Conservation (phyloP, 2,797 vertebrate genomes). For the Argyrosomus regius region DNA sequence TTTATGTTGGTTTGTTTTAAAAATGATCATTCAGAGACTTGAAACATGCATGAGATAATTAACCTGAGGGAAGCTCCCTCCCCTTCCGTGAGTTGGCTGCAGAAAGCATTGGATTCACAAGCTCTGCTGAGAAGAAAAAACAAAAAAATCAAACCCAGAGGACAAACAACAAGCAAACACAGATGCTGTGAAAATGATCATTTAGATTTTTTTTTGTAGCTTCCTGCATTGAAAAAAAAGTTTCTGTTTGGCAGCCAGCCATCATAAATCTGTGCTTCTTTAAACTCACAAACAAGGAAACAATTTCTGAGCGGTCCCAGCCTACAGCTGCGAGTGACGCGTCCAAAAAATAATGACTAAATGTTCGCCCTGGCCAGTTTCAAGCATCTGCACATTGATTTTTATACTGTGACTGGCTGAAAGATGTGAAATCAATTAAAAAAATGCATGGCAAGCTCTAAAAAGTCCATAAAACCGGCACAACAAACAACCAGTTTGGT, state of each 20-base stretch:
- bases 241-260: slow-evolving; percentile 5
- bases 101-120: neutral
- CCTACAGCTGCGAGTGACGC: neutral
- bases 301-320: neutral
- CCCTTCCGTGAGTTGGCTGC: neutral
- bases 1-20: neutral
- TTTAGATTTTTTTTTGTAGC: neutral
- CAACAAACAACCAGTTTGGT: neutral
- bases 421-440: slow-evolving; percentile 14
- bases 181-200: slow-evolving; percentile 1
- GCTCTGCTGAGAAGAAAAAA: neutral
- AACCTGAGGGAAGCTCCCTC: slow-evolving; percentile 1
- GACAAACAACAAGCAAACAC: slow-evolving; percentile 4
- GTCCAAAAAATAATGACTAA: neutral
- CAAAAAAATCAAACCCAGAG: neutral
- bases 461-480: slow-evolving; percentile 4
- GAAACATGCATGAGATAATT: slow-evolving; percentile 30
- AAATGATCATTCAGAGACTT: neutral
- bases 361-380: neutral
- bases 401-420: neutral
- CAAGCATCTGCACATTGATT: slow-evolving; percentile 25
- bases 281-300: neutral
- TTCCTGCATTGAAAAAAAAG: slow-evolving; percentile 2
- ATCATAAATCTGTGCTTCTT: neutral
- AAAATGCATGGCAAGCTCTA: slow-evolving; percentile 8